Conservation (phyloP, 2,888 invertebrate genomes). For the Ochropleura plecta region DNA sequence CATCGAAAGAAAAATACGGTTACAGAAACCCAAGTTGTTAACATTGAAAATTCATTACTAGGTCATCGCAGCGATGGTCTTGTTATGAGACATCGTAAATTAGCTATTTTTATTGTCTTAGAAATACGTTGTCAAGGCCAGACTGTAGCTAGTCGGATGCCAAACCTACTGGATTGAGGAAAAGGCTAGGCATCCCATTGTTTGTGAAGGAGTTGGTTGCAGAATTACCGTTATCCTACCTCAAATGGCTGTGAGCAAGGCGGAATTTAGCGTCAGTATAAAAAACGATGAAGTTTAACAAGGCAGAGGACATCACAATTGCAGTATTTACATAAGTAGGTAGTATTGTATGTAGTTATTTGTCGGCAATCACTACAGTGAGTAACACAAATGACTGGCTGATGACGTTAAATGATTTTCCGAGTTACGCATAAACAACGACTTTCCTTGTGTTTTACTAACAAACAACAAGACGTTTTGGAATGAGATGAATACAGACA, state of each 20-base stretch:
- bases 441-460: conserved; percentile 53
- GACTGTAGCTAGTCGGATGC: conserved; percentile 35
- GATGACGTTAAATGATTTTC: conserved; percentile 56
- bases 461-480: conserved; percentile 27
- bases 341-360: conserved; percentile 33
- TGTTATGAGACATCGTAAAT: conserved; percentile 21
- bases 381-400: conserved; percentile 43
- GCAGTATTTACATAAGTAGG: conserved; percentile 29
- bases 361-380: conserved; percentile 21
- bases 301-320: conserved; percentile 12
- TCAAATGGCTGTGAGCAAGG: conserved; percentile 15
- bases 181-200: conserved; percentile 52
- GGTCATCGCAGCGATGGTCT: not conserved
- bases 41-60: conserved; percentile 24
- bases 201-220: conserved; percentile 24
- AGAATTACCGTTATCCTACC: conserved; percentile 9
- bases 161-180: conserved; percentile 47
- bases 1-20: conserved; percentile 15
- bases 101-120: conserved; percentile 2
- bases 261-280: not conserved
- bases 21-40: conserved; percentile 22
- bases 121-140: conserved; percentile 29
- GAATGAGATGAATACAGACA: not conserved
- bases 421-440: conserved; percentile 38
- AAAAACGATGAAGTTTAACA: conserved; percentile 24